phyloP scores from a whole-genome alignment of 2,113 vertebrate species.

The Tyto alba region DNA sequence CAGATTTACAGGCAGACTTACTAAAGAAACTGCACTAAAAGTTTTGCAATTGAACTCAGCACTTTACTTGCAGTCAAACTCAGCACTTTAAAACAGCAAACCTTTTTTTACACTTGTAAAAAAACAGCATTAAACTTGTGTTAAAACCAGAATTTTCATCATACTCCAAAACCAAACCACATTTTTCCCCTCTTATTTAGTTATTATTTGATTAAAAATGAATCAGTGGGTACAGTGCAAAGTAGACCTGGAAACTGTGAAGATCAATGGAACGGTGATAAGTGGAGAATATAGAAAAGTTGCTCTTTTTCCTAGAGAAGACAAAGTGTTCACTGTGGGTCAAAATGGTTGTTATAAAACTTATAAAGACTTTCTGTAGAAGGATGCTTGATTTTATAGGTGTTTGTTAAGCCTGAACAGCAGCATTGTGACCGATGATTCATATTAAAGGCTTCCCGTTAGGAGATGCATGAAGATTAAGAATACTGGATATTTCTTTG shows the following conservation, averaged over 20 bases:
- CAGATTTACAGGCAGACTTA: background rate
- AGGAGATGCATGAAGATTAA: background rate
- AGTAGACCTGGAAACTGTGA: background rate
- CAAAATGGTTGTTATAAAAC: background rate
- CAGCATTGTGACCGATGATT: background rate
- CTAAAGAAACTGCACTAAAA: background rate
- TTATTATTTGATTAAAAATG: background rate
- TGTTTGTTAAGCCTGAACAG: background rate
- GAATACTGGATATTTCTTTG: background rate
- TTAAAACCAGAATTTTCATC: background rate
- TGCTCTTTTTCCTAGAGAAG: background rate
- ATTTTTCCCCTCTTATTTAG: background rate
- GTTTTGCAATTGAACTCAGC: background rate
- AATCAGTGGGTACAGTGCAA: background rate
- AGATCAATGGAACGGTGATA: background rate
- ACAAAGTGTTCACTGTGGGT: background rate
- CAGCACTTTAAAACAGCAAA: background rate
- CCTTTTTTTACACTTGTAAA: background rate
- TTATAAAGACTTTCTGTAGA: background rate
- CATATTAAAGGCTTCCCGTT: background rate
- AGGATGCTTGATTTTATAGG: background rate
- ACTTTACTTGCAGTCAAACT: background rate
- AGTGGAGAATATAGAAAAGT: background rate
- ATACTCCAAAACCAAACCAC: background rate
- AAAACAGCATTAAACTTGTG: too few relatives aligned